phyloP scores from a whole-genome alignment of 2,113 vertebrate species.

The Hypanus sabinus region DNA sequence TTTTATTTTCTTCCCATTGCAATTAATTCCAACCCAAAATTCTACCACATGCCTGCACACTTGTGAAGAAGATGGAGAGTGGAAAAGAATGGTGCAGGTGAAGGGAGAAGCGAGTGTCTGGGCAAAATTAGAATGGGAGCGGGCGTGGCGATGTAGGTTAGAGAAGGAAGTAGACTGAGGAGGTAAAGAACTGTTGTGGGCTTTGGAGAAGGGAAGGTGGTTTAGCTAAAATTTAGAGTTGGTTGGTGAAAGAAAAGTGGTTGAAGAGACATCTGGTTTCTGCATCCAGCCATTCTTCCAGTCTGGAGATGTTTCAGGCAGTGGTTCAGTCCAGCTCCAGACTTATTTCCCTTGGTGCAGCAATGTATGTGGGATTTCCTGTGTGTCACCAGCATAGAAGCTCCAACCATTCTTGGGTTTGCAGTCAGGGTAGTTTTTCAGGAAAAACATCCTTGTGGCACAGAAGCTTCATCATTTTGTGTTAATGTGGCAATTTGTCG shows the following conservation, averaged over 20 bases:
- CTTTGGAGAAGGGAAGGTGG: background rate
- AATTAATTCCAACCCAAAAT: too few relatives aligned
- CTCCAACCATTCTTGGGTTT: background rate
- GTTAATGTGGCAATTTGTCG: background rate
- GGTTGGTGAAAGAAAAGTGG: background rate
- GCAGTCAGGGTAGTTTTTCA: background rate
- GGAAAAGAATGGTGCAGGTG: too few relatives aligned
- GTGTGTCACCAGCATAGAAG: background rate
- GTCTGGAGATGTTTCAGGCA: background rate
- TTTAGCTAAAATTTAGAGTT: background rate
- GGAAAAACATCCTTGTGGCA: background rate
- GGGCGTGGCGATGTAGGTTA: too few relatives aligned
- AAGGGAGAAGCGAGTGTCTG: too few relatives aligned
- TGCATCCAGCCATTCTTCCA: background rate
- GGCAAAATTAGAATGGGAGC: too few relatives aligned
- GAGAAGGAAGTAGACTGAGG: too few relatives aligned
- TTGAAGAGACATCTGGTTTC: background rate
- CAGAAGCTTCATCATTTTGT: background rate
- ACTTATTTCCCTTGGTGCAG: background rate
- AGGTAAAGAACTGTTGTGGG: too few relatives aligned
- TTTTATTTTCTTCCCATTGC: too few relatives aligned
- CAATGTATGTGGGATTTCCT: background rate
- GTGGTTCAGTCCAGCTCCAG: background rate
- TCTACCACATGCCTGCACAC: too few relatives aligned
- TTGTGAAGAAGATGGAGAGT: too few relatives aligned